Evolutionary conservation across 1,140 invertebrate species (phyloP).

Genomic region (Cecropterus lyciades): DNA sequence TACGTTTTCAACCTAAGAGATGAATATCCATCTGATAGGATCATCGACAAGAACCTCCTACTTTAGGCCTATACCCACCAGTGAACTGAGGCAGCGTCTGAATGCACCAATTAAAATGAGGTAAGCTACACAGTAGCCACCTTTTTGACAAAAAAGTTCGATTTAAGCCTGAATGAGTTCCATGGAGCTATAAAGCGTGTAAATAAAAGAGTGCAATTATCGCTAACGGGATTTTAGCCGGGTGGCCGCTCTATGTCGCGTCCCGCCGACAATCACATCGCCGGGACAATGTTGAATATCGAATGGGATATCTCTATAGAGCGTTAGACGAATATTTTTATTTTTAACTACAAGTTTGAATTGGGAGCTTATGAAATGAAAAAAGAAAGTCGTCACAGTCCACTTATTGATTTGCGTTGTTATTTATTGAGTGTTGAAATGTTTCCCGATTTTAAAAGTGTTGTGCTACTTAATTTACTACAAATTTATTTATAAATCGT

Average conservation of each 20-base stretch:
- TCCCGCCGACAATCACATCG: constrained; percentile 16
- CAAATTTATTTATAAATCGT: too few species aligned
- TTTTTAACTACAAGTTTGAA: background rate
- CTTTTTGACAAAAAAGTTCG: constrained; percentile 20
- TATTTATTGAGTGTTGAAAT: too few species aligned
- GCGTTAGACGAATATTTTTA: constrained; percentile 1
- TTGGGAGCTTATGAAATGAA: background rate
- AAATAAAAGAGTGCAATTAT: constrained; percentile 66
- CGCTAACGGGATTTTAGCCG: constrained; percentile 58
- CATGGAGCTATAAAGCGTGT: constrained; percentile 41
- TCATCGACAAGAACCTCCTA: too few species aligned
- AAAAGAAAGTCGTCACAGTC: too few species aligned
- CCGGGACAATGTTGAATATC: constrained; percentile 21
- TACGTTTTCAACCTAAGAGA: too few species aligned
- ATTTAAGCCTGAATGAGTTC: constrained; percentile 34
- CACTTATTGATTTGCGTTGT: too few species aligned
- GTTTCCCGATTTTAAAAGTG: too few species aligned
- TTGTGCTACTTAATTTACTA: too few species aligned
- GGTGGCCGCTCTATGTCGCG: constrained; percentile 34
- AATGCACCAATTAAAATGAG: background rate
- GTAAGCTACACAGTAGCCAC: background rate
- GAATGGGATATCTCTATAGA: constrained; percentile 4
- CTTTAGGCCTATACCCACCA: too few species aligned
- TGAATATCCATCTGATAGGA: too few species aligned
- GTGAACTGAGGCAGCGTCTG: too few species aligned